Percentiles rank a stretch among this genome's conserved stretches.
Conservation (phyloP, 2,888 invertebrate species). For the Dermolepida albohirtum region DNA sequence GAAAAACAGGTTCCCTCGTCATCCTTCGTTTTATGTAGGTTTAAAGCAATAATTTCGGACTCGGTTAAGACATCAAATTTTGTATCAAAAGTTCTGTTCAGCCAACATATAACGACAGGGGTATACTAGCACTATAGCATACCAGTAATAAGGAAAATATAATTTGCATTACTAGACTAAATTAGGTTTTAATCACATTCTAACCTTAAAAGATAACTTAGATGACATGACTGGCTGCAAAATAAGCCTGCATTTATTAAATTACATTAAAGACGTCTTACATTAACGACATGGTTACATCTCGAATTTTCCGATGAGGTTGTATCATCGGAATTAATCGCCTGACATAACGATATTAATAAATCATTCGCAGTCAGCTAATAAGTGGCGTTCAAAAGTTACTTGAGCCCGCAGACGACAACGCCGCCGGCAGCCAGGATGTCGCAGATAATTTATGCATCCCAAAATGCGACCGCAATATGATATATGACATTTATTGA, state of each 20-base stretch:
- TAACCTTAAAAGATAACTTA: no score
- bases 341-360: conserved; percentile 25
- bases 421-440: conserved; percentile 6
- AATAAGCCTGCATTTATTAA: not conserved
- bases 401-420: conserved; percentile 21
- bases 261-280: conserved; percentile 7
- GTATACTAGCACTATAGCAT: no score
- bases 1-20: no score
- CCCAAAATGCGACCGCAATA: conserved; percentile 45
- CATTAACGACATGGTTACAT: conserved; percentile 1
- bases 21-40: no score
- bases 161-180: no score
- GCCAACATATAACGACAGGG: no score
- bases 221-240: no score
- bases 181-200: no score
- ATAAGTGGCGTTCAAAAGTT: conserved; percentile 37
- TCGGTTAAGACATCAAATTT: no score
- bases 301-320: not conserved
- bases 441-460: conserved; percentile 47
- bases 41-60: no score
- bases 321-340: conserved; percentile 20
- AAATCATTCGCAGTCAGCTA: conserved; percentile 37
- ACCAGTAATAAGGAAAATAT: no score
- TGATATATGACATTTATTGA: conserved; percentile 16
- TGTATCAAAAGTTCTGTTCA: no score